A percentile compares a stretch with the other conserved stretches of the same genome.
Conservation (phyloP, 2,113 vertebrate genomes). For the Pseudonaja textilis region DNA sequence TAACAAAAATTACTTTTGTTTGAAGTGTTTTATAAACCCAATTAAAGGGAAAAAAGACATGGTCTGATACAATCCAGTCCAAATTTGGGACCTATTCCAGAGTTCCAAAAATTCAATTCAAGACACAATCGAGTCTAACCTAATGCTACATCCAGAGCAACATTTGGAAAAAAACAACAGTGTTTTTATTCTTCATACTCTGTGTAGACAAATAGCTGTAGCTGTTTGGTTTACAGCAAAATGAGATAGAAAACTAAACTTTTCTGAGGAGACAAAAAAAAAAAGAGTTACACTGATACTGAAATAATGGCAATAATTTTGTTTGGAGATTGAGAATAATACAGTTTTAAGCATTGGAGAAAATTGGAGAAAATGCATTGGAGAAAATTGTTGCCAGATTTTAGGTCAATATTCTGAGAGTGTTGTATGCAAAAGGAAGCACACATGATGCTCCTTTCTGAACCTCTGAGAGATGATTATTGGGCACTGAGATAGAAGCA, state of each 20-base stretch:
- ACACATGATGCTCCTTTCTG: not conserved
- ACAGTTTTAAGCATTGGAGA: not conserved
- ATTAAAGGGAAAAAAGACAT: not conserved
- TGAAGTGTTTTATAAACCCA: not conserved
- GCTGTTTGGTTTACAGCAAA: not conserved
- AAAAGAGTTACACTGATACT: not conserved
- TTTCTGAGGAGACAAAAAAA: not conserved
- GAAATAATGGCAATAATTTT: not conserved
- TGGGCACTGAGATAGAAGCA: not conserved
- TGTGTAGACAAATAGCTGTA: not conserved
- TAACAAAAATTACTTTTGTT: not conserved
- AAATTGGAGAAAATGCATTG: not conserved
- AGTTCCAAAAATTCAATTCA: not conserved
- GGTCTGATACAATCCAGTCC: not conserved
- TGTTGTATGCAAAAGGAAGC: not conserved
- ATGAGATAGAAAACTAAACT: not conserved
- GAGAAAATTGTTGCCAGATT: not conserved
- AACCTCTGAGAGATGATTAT: not conserved
- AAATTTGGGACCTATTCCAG: not conserved
- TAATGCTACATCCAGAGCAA: not conserved
- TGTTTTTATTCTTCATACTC: not conserved
- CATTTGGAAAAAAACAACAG: accelerated
- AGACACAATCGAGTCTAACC: not conserved
- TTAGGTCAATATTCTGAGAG: not conserved
- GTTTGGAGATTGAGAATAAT: not conserved